Evolutionary conservation across 2,888 invertebrate genomes (phyloP).

Genomic region (Troides aeacus): DNA sequence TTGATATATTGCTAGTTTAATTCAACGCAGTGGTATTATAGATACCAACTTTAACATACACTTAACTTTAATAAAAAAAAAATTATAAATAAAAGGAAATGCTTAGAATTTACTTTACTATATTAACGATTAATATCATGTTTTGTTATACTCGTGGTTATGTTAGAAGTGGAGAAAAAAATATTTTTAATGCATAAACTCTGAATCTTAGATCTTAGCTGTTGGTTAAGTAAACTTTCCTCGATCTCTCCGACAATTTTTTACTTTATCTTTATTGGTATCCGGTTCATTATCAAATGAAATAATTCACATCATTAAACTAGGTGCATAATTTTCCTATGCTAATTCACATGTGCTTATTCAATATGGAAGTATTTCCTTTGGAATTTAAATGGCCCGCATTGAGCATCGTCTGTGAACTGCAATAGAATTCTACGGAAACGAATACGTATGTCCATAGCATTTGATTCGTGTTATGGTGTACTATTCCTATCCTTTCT

Average conservation of each 20-base stretch:
- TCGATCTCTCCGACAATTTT: neutral
- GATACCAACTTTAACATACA: too few relatives aligned
- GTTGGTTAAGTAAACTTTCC: neutral
- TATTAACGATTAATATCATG: too few relatives aligned
- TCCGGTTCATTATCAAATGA: neutral
- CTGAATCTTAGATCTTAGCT: neutral
- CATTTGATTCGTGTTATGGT: constrained; percentile 28
- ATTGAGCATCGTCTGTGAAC: constrained; percentile 22
- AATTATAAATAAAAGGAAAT: too few relatives aligned
- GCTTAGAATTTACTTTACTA: too few relatives aligned
- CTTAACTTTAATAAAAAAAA: too few relatives aligned
- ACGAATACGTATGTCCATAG: constrained; percentile 34
- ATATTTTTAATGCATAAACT: neutral
- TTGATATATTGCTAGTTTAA: neutral
- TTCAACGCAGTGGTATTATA: too few relatives aligned
- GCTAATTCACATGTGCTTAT: constrained; percentile 30
- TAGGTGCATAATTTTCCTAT: constrained; percentile 2
- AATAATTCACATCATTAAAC: neutral
- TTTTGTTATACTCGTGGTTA: too few relatives aligned
- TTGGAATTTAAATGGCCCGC: constrained; percentile 36
- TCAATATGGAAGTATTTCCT: constrained; percentile 31
- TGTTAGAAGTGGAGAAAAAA: too few relatives aligned
- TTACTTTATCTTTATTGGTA: neutral
- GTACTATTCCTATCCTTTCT: neutral
- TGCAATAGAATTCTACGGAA: constrained; percentile 28